Percentiles rank a stretch among this genome's conserved stretches.
Evolutionary conservation across 2,888 invertebrate genomes (phyloP).

Genomic region (Fabriciana adippe): DNA sequence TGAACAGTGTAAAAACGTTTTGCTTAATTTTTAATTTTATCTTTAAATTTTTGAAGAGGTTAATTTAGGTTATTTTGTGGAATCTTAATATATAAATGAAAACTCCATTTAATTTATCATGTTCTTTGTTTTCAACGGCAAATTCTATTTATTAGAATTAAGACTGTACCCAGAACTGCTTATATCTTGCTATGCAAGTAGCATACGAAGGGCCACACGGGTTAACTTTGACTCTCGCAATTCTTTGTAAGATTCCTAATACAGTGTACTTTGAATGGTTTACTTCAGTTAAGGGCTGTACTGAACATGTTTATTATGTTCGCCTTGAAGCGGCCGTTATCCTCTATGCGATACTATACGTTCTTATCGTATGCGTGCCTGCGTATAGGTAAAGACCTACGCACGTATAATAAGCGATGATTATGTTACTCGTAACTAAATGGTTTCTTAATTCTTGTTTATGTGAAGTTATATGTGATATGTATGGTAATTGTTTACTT

Average conservation of each 20-base stretch:
- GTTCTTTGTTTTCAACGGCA: conserved; percentile 17
- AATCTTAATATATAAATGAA: background rate
- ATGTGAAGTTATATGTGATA: conserved; percentile 31
- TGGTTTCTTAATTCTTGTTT: conserved; percentile 15
- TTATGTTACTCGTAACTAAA: conserved; percentile 16
- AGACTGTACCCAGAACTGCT: conserved; percentile 4
- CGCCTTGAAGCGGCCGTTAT: conserved; percentile 75
- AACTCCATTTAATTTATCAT: conserved; percentile 12
- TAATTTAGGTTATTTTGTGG: background rate
- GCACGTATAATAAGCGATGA: conserved; percentile 41
- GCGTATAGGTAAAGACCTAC: no score
- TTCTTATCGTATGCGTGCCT: conserved; percentile 56
- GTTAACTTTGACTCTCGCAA: background rate
- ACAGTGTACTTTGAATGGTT: conserved; percentile 3
- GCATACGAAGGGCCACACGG: conserved; percentile 8
- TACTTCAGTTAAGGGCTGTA: conserved; percentile 25
- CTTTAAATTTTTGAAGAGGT: background rate
- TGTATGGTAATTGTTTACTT: background rate
- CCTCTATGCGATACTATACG: conserved; percentile 57
- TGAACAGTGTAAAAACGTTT: no score
- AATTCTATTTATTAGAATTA: conserved; percentile 14
- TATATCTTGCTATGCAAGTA: conserved; percentile 19
- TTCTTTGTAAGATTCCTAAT: conserved; percentile 44
- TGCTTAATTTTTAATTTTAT: no score
- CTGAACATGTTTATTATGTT: conserved; percentile 43